Evolutionary conservation across 2,888 invertebrate genomes (phyloP).

Genomic region (Drosophila neotestacea): DNA sequence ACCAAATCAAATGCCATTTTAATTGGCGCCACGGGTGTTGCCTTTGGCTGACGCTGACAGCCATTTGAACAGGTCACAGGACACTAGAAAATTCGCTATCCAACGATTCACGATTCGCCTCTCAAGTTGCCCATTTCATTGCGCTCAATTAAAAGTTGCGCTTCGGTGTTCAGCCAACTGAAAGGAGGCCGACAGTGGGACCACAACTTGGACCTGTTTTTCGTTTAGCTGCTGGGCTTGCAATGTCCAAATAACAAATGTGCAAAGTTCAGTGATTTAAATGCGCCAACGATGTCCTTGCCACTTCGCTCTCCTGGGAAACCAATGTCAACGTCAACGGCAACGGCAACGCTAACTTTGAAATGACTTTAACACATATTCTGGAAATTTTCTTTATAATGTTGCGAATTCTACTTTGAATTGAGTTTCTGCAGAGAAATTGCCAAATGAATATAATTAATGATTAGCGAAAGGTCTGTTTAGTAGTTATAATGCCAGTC

Average conservation of each 20-base stretch:
- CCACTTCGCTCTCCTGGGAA: conserved; percentile 16
- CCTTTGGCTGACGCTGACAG: conserved; percentile 47
- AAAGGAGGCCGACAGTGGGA: conserved; percentile 10
- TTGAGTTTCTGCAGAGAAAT: conserved; percentile 24
- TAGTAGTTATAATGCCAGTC: not conserved
- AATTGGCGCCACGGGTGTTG: conserved; percentile 68
- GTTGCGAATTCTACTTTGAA: conserved; percentile 1
- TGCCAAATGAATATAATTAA: conserved; percentile 27
- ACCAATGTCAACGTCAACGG: conserved; percentile 37
- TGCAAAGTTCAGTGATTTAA: conserved; percentile 74
- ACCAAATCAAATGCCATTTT: conserved; percentile 68
- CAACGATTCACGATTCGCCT: conserved; percentile 7
- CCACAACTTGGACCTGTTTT: conserved; percentile 37
- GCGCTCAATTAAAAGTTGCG: conserved; percentile 72
- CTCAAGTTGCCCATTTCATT: conserved; percentile 54
- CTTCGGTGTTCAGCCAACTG: conserved; percentile 26
- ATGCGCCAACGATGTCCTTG: conserved; percentile 60
- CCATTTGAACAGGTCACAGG: conserved; percentile 14
- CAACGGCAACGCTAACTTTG: conserved; percentile 34
- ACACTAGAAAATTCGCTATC: conserved; percentile 10
- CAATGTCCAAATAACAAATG: conserved; percentile 62
- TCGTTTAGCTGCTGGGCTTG: conserved; percentile 13
- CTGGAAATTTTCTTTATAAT: conserved; percentile 8
- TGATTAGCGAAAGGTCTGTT: conserved; percentile 7
- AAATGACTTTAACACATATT: conserved; percentile 31